These are phyloP conservation scores for Limnephilus lunatus DNA, from an alignment of 2,888 invertebrate species.

Conservation along the genomic window DNA sequence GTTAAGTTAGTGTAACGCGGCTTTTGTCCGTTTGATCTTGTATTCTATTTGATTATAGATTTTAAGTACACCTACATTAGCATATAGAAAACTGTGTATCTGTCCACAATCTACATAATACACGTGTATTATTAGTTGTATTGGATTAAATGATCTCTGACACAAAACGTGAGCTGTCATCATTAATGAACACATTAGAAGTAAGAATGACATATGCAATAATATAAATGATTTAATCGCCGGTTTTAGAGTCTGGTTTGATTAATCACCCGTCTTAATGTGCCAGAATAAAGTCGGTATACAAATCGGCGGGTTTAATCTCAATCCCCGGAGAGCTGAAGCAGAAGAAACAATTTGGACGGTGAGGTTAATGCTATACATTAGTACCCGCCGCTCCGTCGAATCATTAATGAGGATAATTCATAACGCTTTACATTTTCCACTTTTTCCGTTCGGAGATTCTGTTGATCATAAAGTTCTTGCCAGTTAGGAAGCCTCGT, in stretches of 20 bases:
- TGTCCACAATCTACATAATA: not conserved
- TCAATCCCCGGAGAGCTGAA: conserved; percentile 29
- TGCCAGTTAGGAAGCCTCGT: conserved; percentile 13
- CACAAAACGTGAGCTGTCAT: conserved; percentile 25
- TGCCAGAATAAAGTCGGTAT: conserved; percentile 45
- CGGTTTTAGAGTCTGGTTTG: conserved; percentile 41
- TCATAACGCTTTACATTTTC: conserved; percentile 51
- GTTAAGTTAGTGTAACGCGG: not conserved
- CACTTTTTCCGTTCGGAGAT: conserved; percentile 54
- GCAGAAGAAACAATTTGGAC: conserved; percentile 49
- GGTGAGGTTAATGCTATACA: conserved; percentile 42
- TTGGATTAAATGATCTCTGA: conserved; percentile 23
- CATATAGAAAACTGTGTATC: too few species aligned
- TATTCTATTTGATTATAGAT: too few species aligned
- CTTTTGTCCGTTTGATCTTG: not conserved
- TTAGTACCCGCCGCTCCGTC: conserved; percentile 29
- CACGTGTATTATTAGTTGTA: not conserved
- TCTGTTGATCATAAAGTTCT: conserved; percentile 43
- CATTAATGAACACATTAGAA: conserved; percentile 22
- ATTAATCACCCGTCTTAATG: conserved; percentile 44
- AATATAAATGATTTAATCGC: conserved; percentile 51
- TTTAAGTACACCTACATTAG: too few species aligned
- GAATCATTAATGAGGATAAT: conserved; percentile 56
- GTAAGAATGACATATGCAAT: conserved; percentile 45
- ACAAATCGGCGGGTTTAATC: conserved; percentile 45